Base-by-base conservation (phyloP, 2,888 invertebrate genomes). In the Drosophila rellima region DNA sequence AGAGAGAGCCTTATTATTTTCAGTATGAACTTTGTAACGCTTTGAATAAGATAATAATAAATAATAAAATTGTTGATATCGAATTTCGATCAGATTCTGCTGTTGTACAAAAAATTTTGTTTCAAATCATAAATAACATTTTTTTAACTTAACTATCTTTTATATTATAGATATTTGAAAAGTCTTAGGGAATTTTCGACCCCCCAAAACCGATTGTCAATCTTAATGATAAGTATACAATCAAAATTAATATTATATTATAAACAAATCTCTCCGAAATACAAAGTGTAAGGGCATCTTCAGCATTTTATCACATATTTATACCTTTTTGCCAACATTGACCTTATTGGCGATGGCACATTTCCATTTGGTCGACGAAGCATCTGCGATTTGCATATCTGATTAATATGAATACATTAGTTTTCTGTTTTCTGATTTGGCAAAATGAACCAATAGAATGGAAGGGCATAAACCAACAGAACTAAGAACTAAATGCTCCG, bases 341-440 rank as follows among this genome's bases (percentile, higher is more conserved):
- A 29, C 6, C 52, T 33, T 51, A 42, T 59, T 20, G 26, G 2
- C 10, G 31, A 31, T 70, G 50, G 62, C 48, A 51, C 51, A 69
- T 69, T 86, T 74, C 45, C 68, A 65, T 70, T 54, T 35, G 59
- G 39, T 48, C 44, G 29, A 18, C 37, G 54, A 68, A 54, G 62
- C 71, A 40, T 64, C 55, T 59, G 57, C 50, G 70, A 90, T 89
- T 90, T 88, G 74, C 88, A 88, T 88, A 89, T 70, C 77, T 90
- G 88, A 89, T 90, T 90, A 89, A 90, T 88, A 90, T 80, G 78
- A 88, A 90, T 86, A 80, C 71, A 80, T 78, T 72, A 82, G 74
- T 73, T 84, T 66, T 66, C 57, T 76, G 73, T 70, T 82, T 62
- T 69, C 56, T 80, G 78, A 82, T 81, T 89, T 89, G 66, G 66